Percentiles rank a stretch among this genome's conserved stretches.
Conservation (phyloP, 2,888 invertebrate species). For the Machimus atricapillus region DNA sequence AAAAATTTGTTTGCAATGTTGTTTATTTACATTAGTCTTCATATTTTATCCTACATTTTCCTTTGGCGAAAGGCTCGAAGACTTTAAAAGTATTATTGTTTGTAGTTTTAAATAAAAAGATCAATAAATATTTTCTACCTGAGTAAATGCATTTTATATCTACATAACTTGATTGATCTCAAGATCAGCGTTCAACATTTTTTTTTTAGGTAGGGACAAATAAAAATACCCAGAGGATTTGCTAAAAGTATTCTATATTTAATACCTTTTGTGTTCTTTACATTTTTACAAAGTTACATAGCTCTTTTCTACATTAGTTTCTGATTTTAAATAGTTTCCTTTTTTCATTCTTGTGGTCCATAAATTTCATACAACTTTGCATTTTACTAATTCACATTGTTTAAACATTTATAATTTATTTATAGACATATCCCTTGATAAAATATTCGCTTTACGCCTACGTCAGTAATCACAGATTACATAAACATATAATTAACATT, state of each 20-base stretch:
- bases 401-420: not conserved
- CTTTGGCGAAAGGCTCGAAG: slow-evolving; percentile 70
- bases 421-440: not conserved
- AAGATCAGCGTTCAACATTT: too few species aligned
- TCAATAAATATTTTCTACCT: not conserved
- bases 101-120: not conserved
- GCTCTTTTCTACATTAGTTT: not conserved
- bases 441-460: not conserved
- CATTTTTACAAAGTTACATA: slow-evolving; percentile 29
- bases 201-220: not conserved
- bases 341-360: slow-evolving; percentile 8
- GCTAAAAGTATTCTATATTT: slow-evolving; percentile 10
- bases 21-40: slow-evolving; percentile 72
- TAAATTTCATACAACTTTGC: slow-evolving; percentile 9
- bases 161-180: too few species aligned
- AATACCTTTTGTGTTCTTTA: slow-evolving; percentile 10
- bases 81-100: slow-evolving; percentile 56
- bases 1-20: slow-evolving; percentile 72
- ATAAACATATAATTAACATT: slow-evolving; percentile 32
- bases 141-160: not conserved
- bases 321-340: not conserved
- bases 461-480: slow-evolving; percentile 39
- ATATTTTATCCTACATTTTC: slow-evolving; percentile 73
- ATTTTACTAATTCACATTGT: slow-evolving; percentile 1
- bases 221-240: not conserved